Evolutionary conservation across 2,797 vertebrate species (phyloP).

Genomic region (Fratercula arctica): DNA sequence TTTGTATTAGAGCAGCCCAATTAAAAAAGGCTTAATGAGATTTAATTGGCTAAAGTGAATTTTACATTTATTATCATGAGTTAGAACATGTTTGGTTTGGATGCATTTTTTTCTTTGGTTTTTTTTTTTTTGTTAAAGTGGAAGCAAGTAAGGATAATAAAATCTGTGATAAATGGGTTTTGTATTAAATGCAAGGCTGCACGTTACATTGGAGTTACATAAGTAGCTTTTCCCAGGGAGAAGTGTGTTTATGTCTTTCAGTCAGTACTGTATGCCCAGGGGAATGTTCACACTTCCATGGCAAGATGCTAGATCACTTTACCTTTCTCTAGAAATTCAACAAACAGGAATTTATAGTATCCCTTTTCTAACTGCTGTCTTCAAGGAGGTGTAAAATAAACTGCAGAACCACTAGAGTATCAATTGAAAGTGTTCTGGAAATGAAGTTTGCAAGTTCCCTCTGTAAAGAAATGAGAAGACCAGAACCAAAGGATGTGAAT

Average conservation of each 20-base stretch:
- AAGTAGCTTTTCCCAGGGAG: not conserved
- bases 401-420: not conserved
- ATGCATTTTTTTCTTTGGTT: not conserved
- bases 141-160: not conserved
- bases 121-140: no score
- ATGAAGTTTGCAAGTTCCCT: not conserved
- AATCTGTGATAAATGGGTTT: not conserved
- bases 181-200: not conserved
- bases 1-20: not conserved
- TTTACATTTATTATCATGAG: not conserved
- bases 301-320: not conserved
- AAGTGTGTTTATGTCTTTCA: not conserved
- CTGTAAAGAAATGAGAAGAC: not conserved
- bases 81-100: not conserved
- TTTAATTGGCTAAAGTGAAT: not conserved
- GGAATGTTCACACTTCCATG: not conserved
- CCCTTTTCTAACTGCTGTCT: not conserved
- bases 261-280: not conserved
- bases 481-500: not conserved
- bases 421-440: not conserved
- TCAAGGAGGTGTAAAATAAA: conserved; percentile 9
- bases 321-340: not conserved
- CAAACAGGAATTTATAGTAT: not conserved
- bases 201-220: not conserved
- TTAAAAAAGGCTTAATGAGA: not conserved